Evolutionary conservation across 2,113 vertebrate genomes (phyloP), one percentile per base, ranked within the genome.

Genomic region (Semicossyphus pulcher): DNA sequence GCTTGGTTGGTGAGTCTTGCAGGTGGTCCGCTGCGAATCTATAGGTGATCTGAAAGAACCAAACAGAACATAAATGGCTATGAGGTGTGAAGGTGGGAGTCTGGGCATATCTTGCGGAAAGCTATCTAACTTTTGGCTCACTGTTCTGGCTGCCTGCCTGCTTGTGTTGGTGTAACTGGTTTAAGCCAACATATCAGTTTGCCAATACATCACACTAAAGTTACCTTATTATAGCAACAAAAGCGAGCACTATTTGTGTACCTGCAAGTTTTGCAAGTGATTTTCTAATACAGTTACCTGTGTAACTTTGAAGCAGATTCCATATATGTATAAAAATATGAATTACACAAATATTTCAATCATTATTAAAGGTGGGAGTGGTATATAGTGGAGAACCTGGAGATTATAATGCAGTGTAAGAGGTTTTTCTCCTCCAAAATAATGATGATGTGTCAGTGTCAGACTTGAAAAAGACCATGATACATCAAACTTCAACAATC

Each of bases 41-140:
- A 76, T 73, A 86, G 68, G 75, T 69, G 66, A 82, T 76, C 44
- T 41, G 41, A 53, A 16, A 66, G 52, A 86, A 79, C 57, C 52
- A 73, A 76, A 69, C 29, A 71, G 25, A 80, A 61, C 29, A 47
- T 39, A 58, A 74, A 71, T 47, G 39, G 52, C 37, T 26, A 41
- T 63, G 78, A 82, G 44, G 79, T 81, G 81, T 84, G 79, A 87
- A 84, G 85, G 64, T 76, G 76, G 72, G 31, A 63, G 34, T 67
- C 32, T 74, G 37, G n/a, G 20, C 48, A 61, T 49, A 49, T 37
- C 14, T 59, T 41, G 34, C 23, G 21, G 39, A 74, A 78, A 76
- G 39, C 45, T 67, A 20, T 63, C 37, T 25, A 1, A 39, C 14
- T 57, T 44, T 59, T 62, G 52, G 53, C 67, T 68, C 32, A 25